Base-by-base conservation (phyloP, 2,113 vertebrate genomes). In the Sinocyclocheilus anophthalmus region DNA sequence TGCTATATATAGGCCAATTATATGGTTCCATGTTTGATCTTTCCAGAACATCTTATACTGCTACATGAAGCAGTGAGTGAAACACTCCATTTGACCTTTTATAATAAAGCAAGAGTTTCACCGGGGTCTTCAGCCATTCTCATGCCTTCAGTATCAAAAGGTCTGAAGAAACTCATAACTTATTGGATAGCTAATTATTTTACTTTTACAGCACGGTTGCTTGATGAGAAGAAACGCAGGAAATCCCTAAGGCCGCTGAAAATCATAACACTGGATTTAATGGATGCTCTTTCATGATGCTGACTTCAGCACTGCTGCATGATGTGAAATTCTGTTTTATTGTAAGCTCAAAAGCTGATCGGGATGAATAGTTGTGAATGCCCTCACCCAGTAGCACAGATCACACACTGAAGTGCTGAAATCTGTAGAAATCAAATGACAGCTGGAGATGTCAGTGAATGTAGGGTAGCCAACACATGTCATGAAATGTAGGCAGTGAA, bases 221-320 rank as follows among this genome's bases (percentile, higher is more conserved):
- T 72, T 61, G 55, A 81, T 84, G 81, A 63, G 48, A 61, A 77
- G 81, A 84, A 79, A 67, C 26, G 48, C 18, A 50, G 22, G 26
- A n/a, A 90, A 90, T 89, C 92, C 85, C 91, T 84, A 81, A 90
- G 85, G 88, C 75, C 86, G 81, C 88, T 91, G 89, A 90, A 83
- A 89, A 92, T 90, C 83, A 86, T 30, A 88, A 50, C 48, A 69
- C 75, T 67, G 37, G 69, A 69, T 84, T 88, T 87, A 85, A 90
- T 89, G 37, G 67, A 75, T 57, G 79, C 84, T 39, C 81, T 88
- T 92, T 93, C 90, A 92, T 87, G 75, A 80, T 81, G 75, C 73
- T 4, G 73, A 83, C 55, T 86, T 42, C 75, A 86, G 30, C 70
- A 73, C 53, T 45, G 22, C 79, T 53, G 53, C 33, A 9, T 77